phyloP scores from a whole-genome alignment of 37 sponge, comb jelly and placozoan genomes.

The Diacarnus erythraeanus region DNA sequence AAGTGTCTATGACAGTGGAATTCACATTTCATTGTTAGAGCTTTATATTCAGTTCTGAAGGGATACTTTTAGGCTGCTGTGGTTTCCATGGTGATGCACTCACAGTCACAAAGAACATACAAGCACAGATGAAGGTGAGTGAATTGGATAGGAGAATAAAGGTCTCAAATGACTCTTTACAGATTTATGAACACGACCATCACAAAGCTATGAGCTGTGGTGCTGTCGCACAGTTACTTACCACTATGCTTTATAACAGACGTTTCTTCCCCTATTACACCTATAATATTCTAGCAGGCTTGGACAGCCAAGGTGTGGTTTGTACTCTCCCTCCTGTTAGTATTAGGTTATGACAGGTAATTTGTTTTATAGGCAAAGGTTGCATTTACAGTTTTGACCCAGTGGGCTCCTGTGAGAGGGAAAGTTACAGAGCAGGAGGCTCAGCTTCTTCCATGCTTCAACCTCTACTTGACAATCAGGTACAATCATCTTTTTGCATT shows the following conservation, averaged over 20 bases:
- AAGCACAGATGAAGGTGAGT: constrained; percentile 71
- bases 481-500: no score
- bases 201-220: constrained; percentile 77
- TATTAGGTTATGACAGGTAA: neutral
- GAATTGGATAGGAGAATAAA: neutral
- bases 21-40: neutral
- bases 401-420: constrained; percentile 94
- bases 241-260: constrained; percentile 85
- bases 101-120: constrained; percentile 77
- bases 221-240: constrained; percentile 88
- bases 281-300: constrained; percentile 93
- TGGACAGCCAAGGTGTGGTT: constrained; percentile 80
- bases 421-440: constrained; percentile 88
- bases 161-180: neutral
- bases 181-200: constrained; percentile 76
- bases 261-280: constrained; percentile 98
- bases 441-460: constrained; percentile 93
- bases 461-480: constrained; percentile 98
- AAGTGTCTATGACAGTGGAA: constrained; percentile 4
- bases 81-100: constrained; percentile 98
- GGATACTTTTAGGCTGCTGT: constrained; percentile 79
- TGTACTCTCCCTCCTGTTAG: neutral
- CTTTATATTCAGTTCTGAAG: constrained; percentile 27
- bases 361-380: constrained; percentile 74
- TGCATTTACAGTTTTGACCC: constrained; percentile 98